These are phyloP conservation scores for Spatulosminthurus flaviceps DNA, from an alignment of 2,888 invertebrate species.

Conservation along the genomic window DNA sequence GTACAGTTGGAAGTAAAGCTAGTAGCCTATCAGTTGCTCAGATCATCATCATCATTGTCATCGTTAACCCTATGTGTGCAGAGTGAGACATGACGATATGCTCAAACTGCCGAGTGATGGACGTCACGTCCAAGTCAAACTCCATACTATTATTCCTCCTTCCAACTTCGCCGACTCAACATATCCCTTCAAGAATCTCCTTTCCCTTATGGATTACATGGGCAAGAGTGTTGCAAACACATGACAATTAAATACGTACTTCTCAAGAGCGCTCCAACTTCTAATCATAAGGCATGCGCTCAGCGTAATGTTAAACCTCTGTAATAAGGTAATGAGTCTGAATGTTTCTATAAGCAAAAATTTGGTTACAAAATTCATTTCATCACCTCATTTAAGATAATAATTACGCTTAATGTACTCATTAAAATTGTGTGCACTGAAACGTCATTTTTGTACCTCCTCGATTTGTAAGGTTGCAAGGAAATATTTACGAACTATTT, in stretches of 20 bases:
- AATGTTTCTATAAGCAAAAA: too few relatives aligned
- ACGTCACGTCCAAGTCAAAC: conserved; percentile 48
- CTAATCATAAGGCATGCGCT: too few relatives aligned
- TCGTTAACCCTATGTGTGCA: conserved; percentile 37
- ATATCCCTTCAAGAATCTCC: neutral
- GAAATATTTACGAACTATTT: too few relatives aligned
- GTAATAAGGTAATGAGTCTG: too few relatives aligned
- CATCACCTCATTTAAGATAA: too few relatives aligned
- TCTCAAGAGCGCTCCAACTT: neutral
- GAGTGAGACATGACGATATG: conserved; percentile 46
- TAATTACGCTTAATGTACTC: too few relatives aligned
- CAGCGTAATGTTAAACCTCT: too few relatives aligned
- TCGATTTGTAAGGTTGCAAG: too few relatives aligned
- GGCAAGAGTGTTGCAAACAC: neutral
- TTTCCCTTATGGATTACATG: neutral
- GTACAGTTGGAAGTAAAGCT: conserved; percentile 31
- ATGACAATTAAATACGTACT: conserved; percentile 5
- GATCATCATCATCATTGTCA: conserved; percentile 50
- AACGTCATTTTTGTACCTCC: too few relatives aligned
- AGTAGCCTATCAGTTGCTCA: conserved; percentile 50
- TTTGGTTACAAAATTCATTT: too few relatives aligned
- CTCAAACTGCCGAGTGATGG: conserved; percentile 45
- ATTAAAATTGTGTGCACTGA: too few relatives aligned
- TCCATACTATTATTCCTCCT: conserved; percentile 30
- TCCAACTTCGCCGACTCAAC: conserved; percentile 39